Conservation (phyloP, 2,888 invertebrate species). For the Xylota segnis region DNA sequence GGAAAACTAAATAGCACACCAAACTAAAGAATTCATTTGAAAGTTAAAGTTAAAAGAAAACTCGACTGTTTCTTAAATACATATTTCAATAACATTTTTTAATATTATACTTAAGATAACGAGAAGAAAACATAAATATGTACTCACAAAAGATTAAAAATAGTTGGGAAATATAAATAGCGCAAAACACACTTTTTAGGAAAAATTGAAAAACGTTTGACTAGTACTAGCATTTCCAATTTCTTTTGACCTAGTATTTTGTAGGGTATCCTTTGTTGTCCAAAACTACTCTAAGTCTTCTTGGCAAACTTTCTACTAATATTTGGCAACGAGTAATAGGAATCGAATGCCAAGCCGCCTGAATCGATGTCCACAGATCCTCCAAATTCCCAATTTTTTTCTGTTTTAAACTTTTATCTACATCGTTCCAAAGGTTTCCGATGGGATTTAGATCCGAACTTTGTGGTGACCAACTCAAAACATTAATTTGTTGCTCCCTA, state of each 20-base stretch:
- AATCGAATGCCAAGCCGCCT: constrained; percentile 1
- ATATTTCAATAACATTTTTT: too few species aligned
- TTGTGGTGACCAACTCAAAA: constrained; percentile 1
- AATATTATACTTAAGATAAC: too few species aligned
- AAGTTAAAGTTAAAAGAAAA: too few species aligned
- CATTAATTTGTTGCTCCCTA: not conserved
- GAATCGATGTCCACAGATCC: not conserved
- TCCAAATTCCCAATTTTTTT: constrained; percentile 6
- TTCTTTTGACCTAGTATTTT: not conserved
- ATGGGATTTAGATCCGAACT: too few species aligned
- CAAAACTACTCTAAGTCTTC: constrained; percentile 5
- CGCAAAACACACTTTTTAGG: too few species aligned
- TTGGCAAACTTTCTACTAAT: constrained; percentile 7
- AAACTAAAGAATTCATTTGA: too few species aligned
- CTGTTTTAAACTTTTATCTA: not conserved
- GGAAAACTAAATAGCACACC: too few species aligned
- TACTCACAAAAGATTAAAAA: too few species aligned
- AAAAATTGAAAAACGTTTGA: not conserved
- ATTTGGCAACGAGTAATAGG: not conserved
- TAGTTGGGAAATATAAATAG: too few species aligned
- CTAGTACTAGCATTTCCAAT: not conserved
- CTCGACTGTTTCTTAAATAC: too few species aligned
- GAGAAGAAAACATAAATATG: too few species aligned
- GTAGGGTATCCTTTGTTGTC: constrained; percentile 2
- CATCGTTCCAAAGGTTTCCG: not conserved